phyloP scores from a whole-genome alignment of 2,113 vertebrate species.

The Orientallactaga bullata region DNA sequence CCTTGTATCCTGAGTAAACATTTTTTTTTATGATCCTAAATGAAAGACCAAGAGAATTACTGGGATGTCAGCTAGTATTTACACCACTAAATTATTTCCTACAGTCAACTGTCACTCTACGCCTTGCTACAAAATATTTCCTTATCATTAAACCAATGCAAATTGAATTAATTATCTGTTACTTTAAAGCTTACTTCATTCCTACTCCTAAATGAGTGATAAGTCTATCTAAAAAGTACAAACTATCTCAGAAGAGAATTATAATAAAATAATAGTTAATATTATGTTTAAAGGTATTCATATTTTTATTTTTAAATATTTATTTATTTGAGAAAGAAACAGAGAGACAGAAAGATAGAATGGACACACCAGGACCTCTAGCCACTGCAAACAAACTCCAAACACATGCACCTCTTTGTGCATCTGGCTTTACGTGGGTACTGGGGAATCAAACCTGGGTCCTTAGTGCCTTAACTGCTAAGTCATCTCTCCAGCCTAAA shows the following conservation, averaged over 20 bases:
- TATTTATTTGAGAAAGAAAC: too few species aligned
- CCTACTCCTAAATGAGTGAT: not conserved
- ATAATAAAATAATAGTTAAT: not conserved
- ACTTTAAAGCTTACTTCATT: not conserved
- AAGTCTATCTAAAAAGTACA: not conserved
- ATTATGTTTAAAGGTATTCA: not conserved
- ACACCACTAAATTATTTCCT: not conserved
- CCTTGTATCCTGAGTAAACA: not conserved
- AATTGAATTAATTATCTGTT: not conserved
- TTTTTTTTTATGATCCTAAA: not conserved
- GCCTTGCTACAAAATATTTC: not conserved
- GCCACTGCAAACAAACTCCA: too few species aligned
- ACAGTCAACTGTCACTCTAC: not conserved
- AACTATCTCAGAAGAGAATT: not conserved
- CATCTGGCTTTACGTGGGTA: too few species aligned
- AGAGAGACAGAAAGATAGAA: too few species aligned
- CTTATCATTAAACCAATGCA: not conserved
- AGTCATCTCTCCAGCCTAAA: too few species aligned
- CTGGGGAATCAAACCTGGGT: too few species aligned
- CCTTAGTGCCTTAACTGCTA: too few species aligned
- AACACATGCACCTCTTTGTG: too few species aligned
- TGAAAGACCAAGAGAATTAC: not conserved
- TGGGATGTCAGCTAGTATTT: not conserved
- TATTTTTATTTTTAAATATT: too few species aligned
- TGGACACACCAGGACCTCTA: too few species aligned